Base-by-base conservation (phyloP, 1,140 invertebrate genomes). In the Formica exsecta region DNA sequence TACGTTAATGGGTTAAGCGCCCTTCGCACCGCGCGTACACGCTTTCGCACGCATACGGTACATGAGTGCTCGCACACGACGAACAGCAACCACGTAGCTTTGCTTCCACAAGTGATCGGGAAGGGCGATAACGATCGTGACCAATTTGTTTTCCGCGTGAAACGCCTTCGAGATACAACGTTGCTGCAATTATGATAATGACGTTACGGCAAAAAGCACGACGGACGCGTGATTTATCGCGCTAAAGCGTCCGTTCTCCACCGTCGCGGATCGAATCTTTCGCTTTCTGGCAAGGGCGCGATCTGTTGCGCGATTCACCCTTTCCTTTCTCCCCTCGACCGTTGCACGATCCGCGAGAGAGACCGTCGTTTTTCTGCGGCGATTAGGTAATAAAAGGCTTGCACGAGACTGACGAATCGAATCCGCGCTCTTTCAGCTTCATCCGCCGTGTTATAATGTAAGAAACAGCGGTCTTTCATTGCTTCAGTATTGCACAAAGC, bases 101-200 rank as follows among this genome's bases (percentile, higher is more conserved):
- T 61, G 77, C 61, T 90, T 80, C 65, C 64, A 59, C 64, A 59
- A 83, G 80, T 73, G 89, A 90, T 90, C 89, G 86, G 57, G 86
- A 79, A 88, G 81, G 59, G 73, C 65, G 89, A 90, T 90, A 90
- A 90, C 80, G 89, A 90, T 90, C 89, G 77, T 84, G 86, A 85
- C 86, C 89, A 90, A 90, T 90, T 90, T 90, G 89, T 90, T 90
- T 88, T 90, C 71, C 51, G 48, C 80, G 61, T 76, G 88, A 75
- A 73, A 90, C 89, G 76, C 88, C 80, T 87, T 83, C 89, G 61
- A 85, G 89, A 90, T 80, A 90, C 86, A 80, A 70, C 74, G 74
- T 86, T 89, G 75, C 86, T 73, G 86, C 85, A 90, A 90, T 90
- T 90, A 90, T 90, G 88, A 86, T 90, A 90, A 90, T 87, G 61